Base-by-base conservation (phyloP, 2,888 invertebrate genomes). In the Phaonia tiefii region DNA sequence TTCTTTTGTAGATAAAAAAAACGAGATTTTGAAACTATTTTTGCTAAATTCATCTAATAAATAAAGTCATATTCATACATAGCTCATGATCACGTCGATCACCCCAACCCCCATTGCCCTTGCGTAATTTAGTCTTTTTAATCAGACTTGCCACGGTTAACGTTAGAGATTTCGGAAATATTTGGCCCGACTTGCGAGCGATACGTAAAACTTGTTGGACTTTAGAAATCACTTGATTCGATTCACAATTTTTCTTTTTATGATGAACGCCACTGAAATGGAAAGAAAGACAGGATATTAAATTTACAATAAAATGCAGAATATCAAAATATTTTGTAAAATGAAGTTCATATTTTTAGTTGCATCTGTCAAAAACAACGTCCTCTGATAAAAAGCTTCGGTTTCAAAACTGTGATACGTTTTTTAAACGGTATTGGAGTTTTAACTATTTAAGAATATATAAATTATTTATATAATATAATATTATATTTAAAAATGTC, bases 21-120 rank as follows among this genome's bases (percentile, higher is more conserved):
- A 58, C 31, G 31, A 56, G n/a, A 10, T 63, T 39, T 49, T 67
- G 8, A 67, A 69, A 82, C 56, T 75, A 71, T 46, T 75, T 63
- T 49, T 31, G 46, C 44, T 70, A 60, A 89, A 85, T 89, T 88
- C 76, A 85, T 86, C 82, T 78, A 70, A 49, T 77, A 77, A 86
- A 83, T 75, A 89, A 83, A 54, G 95, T 94, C 93, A 95, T 95
- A 84, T 95, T 94, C 49, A 94, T 91, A 91, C 98, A 98, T 20
- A 98, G 91, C 85, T 94, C 93, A 87, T 95, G 95, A 91, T 98
- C 98, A 80, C 98, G 86, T 11, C 92, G 89, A 88, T 99, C 99
- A 7, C 98, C 98, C 99, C 99, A 99, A 0, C 99, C 99, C 0
- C 99, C 99, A 88, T 99, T 99, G 0, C 97, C 97, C 89, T 97